Evolutionary conservation across 2,797 vertebrate genomes (phyloP).

Genomic region (Cuniculus paca): DNA sequence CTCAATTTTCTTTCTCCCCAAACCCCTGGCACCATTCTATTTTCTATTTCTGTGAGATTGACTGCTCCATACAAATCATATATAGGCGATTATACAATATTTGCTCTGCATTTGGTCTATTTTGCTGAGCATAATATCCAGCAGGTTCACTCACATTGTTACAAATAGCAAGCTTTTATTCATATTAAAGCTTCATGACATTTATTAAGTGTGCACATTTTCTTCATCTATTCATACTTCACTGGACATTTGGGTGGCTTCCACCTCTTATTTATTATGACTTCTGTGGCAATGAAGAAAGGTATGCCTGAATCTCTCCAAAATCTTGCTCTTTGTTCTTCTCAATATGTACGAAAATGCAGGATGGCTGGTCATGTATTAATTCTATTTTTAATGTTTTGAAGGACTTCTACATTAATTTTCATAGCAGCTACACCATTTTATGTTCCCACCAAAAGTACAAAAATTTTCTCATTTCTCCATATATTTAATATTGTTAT

Average conservation of each 20-base stretch:
- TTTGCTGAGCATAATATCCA: not conserved
- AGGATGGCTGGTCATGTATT: not conserved
- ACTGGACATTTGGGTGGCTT: not conserved
- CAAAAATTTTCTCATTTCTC: not conserved
- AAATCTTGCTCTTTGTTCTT: not conserved
- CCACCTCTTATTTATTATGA: not conserved
- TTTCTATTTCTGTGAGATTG: not conserved
- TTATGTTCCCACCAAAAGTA: not conserved
- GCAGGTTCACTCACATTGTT: not conserved
- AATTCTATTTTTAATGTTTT: not conserved
- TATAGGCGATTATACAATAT: not conserved
- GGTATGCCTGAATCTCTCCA: not conserved
- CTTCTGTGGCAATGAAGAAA: not conserved
- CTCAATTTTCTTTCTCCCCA: not conserved
- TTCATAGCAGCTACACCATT: not conserved
- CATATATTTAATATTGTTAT: not conserved
- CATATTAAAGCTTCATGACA: not conserved
- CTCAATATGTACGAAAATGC: not conserved
- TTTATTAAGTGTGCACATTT: not conserved
- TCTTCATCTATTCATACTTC: not conserved
- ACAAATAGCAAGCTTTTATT: not conserved
- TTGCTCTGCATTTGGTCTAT: not conserved
- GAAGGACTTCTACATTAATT: not conserved
- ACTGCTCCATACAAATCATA: not conserved
- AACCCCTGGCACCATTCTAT: not conserved